A percentile compares a stretch with the other conserved stretches of the same genome.
phyloP scores from a whole-genome alignment of 2,113 vertebrate genomes.

The Indicator maculatus region DNA sequence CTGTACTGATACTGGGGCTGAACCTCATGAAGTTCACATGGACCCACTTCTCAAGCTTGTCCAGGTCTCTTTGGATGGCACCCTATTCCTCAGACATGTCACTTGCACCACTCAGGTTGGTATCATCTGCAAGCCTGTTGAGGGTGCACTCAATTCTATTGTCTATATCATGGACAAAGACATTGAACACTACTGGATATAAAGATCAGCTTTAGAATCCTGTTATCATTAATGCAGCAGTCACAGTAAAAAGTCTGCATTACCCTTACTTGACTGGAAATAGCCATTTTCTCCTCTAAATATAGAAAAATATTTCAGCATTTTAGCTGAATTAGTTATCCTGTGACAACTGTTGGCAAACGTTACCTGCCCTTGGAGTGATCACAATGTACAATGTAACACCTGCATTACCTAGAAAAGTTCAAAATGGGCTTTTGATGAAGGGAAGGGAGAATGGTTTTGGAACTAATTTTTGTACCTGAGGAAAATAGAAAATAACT shows the following conservation, averaged over 20 bases:
- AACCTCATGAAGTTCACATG: background rate
- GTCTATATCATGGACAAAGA: background rate
- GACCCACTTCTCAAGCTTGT: too few species aligned
- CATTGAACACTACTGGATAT: background rate
- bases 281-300: background rate
- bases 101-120: background rate
- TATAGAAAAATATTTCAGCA: background rate
- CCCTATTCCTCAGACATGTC: background rate
- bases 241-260: background rate
- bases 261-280: background rate
- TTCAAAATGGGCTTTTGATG: background rate
- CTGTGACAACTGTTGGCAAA: background rate
- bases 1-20: background rate
- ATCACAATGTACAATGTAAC: background rate
- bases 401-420: background rate
- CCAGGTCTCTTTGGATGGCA: background rate
- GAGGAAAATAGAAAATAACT: background rate
- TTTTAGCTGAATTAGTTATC: background rate
- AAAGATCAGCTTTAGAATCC: background rate
- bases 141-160: background rate
- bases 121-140: background rate
- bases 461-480: background rate
- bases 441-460: background rate
- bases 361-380: background rate
- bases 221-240: background rate